Conservation (phyloP, 1,140 invertebrate genomes). For the Manduca sexta region DNA sequence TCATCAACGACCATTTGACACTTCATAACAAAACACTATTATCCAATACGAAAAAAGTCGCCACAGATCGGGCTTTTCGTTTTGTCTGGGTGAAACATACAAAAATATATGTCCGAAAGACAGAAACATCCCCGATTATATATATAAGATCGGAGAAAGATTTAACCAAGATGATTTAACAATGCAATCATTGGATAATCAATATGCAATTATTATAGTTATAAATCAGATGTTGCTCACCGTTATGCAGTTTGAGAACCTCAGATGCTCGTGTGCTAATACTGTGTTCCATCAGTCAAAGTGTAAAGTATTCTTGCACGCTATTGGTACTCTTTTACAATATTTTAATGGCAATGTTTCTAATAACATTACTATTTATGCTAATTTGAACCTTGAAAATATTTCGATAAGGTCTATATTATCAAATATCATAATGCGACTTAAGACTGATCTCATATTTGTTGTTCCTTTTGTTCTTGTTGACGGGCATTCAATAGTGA, state of each 20-base stretch:
- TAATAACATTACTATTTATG: too few relatives aligned
- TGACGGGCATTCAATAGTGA: too few relatives aligned
- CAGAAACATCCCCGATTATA: slow-evolving; percentile 5
- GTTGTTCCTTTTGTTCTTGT: too few relatives aligned
- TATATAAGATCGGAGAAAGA: slow-evolving; percentile 4
- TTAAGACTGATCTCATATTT: too few relatives aligned
- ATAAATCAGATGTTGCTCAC: not conserved
- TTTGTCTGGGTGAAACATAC: slow-evolving; percentile 13
- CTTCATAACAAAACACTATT: slow-evolving; percentile 5
- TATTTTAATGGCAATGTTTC: too few relatives aligned
- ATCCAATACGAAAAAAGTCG: slow-evolving; percentile 2
- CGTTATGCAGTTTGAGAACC: too few relatives aligned
- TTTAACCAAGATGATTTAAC: not conserved
- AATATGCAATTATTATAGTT: too few relatives aligned
- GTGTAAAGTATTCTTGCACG: not conserved
- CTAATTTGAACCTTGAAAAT: too few relatives aligned
- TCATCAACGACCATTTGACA: slow-evolving; percentile 9
- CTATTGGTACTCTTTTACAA: too few relatives aligned
- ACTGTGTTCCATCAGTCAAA: not conserved
- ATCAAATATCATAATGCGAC: too few relatives aligned
- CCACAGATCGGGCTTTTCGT: slow-evolving; percentile 4
- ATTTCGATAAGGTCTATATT: too few relatives aligned
- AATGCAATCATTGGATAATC: not conserved
- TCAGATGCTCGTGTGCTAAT: too few relatives aligned
- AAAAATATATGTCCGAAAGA: slow-evolving; percentile 8